Conservation (phyloP, 2,113 vertebrate species). For the Vidua chalybeata region DNA sequence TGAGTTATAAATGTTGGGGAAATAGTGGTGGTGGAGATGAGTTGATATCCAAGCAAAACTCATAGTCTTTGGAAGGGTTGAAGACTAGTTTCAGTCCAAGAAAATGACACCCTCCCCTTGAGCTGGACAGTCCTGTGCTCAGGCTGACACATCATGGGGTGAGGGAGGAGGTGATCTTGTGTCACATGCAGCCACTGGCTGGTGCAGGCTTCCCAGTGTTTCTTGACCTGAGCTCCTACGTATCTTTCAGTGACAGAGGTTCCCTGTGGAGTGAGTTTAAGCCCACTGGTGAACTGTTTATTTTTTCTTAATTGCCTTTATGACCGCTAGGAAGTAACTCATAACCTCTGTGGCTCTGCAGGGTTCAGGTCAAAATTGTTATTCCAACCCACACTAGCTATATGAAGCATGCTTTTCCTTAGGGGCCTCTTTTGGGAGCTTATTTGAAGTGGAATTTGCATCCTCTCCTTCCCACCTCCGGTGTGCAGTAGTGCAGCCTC, state of each 20-base stretch:
- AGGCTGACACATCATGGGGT: not conserved
- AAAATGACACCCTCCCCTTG: not conserved
- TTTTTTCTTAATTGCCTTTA: not conserved
- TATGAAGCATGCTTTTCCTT: not conserved
- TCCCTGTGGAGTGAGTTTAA: not conserved
- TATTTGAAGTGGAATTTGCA: not conserved
- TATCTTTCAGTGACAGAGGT: not conserved
- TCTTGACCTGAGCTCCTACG: not conserved
- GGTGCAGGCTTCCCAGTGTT: not conserved
- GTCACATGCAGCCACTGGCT: not conserved
- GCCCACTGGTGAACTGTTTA: not conserved
- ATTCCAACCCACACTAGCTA: not conserved
- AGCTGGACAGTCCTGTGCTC: not conserved
- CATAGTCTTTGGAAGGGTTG: not conserved
- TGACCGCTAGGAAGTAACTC: not conserved
- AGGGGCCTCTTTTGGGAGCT: not conserved
- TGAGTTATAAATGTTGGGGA: not conserved
- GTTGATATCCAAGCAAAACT: not conserved
- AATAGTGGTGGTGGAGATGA: not conserved
- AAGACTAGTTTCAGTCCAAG: not conserved
- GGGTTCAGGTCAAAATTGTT: not conserved
- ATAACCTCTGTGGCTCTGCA: not conserved
- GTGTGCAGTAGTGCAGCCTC: not conserved
- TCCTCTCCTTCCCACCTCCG: not conserved
- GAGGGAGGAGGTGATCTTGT: not conserved